phyloP scores from a whole-genome alignment of 2,888 invertebrate genomes.

The Scaptomyza parva region DNA sequence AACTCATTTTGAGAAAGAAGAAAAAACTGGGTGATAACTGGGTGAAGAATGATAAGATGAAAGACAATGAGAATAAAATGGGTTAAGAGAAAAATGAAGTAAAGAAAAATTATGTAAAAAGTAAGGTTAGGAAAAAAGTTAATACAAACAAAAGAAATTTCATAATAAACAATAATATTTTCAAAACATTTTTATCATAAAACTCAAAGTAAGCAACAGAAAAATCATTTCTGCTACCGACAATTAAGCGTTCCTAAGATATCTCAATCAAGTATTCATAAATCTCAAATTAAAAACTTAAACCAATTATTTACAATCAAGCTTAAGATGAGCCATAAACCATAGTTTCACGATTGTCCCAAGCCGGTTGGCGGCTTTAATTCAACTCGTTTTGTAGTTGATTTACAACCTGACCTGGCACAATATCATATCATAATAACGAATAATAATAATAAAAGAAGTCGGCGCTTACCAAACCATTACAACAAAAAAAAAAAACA shows the following conservation, averaged over 20 bases:
- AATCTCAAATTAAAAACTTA: background rate
- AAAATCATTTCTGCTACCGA: background rate
- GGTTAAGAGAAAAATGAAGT: background rate
- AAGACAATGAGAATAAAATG: background rate
- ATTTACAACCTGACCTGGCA: conserved; percentile 76
- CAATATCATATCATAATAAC: conserved; percentile 48
- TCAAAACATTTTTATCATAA: background rate
- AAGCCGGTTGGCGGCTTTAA: conserved; percentile 19
- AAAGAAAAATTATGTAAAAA: background rate
- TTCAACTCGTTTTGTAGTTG: conserved; percentile 31
- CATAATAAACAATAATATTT: too few relatives aligned
- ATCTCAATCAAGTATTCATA: background rate
- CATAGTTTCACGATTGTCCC: conserved; percentile 3
- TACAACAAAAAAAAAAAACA: background rate
- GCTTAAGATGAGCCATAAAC: conserved; percentile 25
- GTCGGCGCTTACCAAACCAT: background rate
- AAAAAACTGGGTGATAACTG: background rate
- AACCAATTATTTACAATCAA: conserved; percentile 24
- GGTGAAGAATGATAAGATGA: background rate
- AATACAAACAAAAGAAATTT: too few relatives aligned
- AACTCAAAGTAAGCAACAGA: background rate
- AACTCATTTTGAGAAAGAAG: background rate
- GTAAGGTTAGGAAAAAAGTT: too few relatives aligned
- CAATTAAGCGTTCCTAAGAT: background rate
- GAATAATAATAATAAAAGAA: conserved; percentile 28